Base-by-base conservation (phyloP, 2,113 vertebrate genomes). In the Daboia siamensis region DNA sequence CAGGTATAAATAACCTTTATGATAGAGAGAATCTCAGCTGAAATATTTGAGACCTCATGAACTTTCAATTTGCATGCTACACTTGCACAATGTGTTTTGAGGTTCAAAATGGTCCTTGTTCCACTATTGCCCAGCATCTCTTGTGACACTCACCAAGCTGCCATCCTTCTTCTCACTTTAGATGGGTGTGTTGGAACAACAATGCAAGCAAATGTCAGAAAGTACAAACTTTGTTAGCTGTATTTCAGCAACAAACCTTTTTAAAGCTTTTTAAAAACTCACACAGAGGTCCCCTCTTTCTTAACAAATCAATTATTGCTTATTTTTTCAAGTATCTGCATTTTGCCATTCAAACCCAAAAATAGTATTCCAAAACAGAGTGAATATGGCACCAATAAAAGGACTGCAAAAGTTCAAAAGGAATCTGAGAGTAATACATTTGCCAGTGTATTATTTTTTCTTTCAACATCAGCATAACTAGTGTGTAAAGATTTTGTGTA, bases 91-190 rank as follows among this genome's bases (percentile, higher is more conserved):
- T 90, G 80, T 92, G 33, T 88, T 84, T 91, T 56, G 23, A 91
- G 93, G 86, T 95, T 94, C 91, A 94, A 96, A 96, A 95, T 29
- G 2, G 86, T 93, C 91, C 92, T 89, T 93, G 88, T 91, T 44
- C 90, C 94, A 69, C 92, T 92, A 89, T 88, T 94, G 87, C 92
- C 94, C 17, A 80, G 17, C 33, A 86, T 48, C 84, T 94, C 90
- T 94, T 88, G 93, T 90, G 87, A 94, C 93, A 52, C 59, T 92
- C 33, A 92, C 94, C 80, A 91, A 94, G 93, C 86, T 95, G 93
- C 94, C 95, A 86, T 91, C 86, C 11, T 26, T 91, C 95, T 91
- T 80, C 92, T 93, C 93, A 90, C 84, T 95, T 96, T 94, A 95
- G 87, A 80, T 93, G 93, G 74, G 80, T 23, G 44, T 64, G 95